Evolutionary conservation across 2,113 vertebrate genomes (phyloP).

Genomic region (Alexandromys fortis): DNA sequence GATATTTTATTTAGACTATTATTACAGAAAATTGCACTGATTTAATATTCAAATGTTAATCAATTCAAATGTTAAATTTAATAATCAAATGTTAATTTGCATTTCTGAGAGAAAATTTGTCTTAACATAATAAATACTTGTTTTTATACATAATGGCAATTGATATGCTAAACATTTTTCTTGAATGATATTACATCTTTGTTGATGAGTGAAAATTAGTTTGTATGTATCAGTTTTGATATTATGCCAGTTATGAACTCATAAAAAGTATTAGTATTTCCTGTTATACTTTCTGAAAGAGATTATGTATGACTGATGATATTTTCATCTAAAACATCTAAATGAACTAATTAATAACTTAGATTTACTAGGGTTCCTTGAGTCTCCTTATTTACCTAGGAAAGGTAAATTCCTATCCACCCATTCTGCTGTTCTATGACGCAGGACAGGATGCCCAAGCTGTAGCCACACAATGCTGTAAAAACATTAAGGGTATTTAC

Average conservation of each 20-base stretch:
- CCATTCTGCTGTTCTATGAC: no score
- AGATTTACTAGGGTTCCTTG: no score
- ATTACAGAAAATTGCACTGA: not conserved
- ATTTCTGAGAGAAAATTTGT: not conserved
- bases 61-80: not conserved
- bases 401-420: no score
- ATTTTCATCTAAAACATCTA: not conserved
- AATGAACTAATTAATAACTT: not conserved
- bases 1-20: not conserved
- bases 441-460: no score
- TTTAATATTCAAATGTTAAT: not conserved
- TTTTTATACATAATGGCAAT: not conserved
- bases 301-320: not conserved
- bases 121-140: not conserved
- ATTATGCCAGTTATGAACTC: not conserved
- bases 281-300: not conserved
- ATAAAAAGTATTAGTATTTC: not conserved
- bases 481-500: no score
- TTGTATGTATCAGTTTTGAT: not conserved
- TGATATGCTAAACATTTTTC: not conserved
- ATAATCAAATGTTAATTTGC: not conserved
- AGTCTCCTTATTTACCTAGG: no score
- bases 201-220: not conserved
- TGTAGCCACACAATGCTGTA: no score
- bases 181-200: not conserved